Conservation (phyloP, 2,888 invertebrate genomes). For the Eupsilia transversa region DNA sequence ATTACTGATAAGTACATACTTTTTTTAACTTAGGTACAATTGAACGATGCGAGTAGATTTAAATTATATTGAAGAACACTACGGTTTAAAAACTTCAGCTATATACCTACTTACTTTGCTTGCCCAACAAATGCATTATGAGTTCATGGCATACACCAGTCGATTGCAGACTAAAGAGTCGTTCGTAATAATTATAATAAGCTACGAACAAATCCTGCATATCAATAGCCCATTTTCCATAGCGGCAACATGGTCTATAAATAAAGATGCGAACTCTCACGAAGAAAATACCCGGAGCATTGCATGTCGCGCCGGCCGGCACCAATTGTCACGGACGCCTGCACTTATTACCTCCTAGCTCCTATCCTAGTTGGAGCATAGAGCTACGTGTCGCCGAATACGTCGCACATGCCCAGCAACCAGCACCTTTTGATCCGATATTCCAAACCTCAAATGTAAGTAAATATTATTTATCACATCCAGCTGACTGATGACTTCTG, state of each 20-base stretch:
- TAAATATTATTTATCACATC: background rate
- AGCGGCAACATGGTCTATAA: background rate
- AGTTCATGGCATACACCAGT: background rate
- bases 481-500: background rate
- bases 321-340: slow-evolving; percentile 42
- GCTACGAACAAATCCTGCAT: background rate
- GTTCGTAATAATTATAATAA: background rate
- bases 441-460: background rate
- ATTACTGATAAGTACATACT: background rate
- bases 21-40: background rate
- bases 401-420: background rate
- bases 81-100: background rate
- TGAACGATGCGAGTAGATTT: background rate
- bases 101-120: background rate
- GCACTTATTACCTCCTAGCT: slow-evolving; percentile 38
- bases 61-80: background rate
- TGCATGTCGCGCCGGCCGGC: background rate
- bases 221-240: background rate
- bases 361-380: slow-evolving; percentile 11
- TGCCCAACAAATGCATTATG: background rate
- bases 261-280: slow-evolving; percentile 2
- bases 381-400: background rate
- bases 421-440: background rate
- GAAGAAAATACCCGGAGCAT: slow-evolving; percentile 17
- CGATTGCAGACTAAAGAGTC: background rate